Conservation (phyloP, 2,888 invertebrate genomes). For the Halictus quadricinctus region DNA sequence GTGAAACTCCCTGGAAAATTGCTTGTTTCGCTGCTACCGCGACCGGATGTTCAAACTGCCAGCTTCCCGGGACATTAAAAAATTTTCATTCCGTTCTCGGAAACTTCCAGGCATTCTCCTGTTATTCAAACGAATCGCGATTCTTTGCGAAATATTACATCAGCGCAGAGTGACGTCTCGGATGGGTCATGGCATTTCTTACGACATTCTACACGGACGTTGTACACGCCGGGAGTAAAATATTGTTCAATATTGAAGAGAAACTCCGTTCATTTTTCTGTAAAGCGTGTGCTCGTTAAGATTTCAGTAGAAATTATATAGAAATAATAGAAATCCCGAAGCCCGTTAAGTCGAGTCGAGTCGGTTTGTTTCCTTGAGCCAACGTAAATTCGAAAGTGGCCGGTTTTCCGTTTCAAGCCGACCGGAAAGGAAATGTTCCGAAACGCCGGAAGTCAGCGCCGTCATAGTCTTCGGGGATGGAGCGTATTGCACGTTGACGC, state of each 20-base stretch:
- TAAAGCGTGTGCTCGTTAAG: too few relatives aligned
- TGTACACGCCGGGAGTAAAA: not conserved
- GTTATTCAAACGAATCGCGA: not conserved
- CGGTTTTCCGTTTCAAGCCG: not conserved
- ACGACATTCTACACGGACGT: not conserved
- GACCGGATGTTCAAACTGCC: not conserved
- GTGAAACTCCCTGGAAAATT: slow-evolving; percentile 17
- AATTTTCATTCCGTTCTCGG: not conserved
- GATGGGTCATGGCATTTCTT: too few relatives aligned
- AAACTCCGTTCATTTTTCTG: too few relatives aligned
- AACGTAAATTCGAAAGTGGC: not conserved
- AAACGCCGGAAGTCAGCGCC: not conserved
- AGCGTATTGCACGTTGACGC: not conserved
- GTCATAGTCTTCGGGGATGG: not conserved
- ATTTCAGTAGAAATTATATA: too few relatives aligned
- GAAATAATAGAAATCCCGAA: too few relatives aligned
- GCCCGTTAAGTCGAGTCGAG: not conserved
- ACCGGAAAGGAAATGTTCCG: slow-evolving; percentile 16
- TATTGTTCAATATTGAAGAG: not conserved
- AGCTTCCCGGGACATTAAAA: not conserved
- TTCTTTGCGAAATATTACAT: not conserved
- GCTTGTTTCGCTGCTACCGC: not conserved
- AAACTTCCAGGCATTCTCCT: not conserved
- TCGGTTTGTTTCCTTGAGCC: not conserved
- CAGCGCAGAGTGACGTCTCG: not conserved